Base-by-base conservation (phyloP, 2,888 invertebrate species). In the Dendrolimus pini region DNA sequence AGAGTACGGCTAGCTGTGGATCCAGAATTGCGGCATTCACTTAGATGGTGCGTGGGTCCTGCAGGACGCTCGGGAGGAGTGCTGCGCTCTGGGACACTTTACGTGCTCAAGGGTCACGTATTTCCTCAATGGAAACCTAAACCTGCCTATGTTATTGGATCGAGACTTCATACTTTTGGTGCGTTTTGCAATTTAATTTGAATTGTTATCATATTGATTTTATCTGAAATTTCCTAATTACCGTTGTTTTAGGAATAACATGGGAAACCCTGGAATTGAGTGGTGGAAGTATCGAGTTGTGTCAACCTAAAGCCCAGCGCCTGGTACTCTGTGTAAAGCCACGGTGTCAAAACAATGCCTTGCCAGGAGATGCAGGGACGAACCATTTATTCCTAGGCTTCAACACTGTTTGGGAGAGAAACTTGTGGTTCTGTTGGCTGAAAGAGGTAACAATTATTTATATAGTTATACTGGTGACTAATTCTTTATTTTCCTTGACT, bases 51-150 rank as follows among this genome's bases (percentile, higher is more conserved):
- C 69, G 89, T 92, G 9, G 94, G 93, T 9, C 93, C 93, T 18
- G 85, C 92, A 30, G 84, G 85, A 0, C 84, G 89, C 2, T 82
- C 87, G 9, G 80, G 89, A 53, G 92, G 85, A 52, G 80, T 87
- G 7, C 64, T 82, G 13, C 77, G 77, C 47, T 90, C 93, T 57
- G 89, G 92, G 41, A 92, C 92, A 58, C 78, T 93, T 55, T 85
- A 93, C 65, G 90, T 94, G 55, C 79, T 94, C 56, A 94, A 94
- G 77, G 94, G 94, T 55, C 91, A 94, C 65, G 94, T 94, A 55
- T 93, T 94, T 67, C 94, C 94, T 53, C 94, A 94, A 74, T 94
- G 94, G 94, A 93, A 93, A 74, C 88, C 92, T 57, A 86, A 93
- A 64, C 88, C 91, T 42, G 87, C 93, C 52, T 91, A 93, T 65